Base-by-base conservation (phyloP, 2,888 invertebrate genomes). In the Cosmia pyralina region DNA sequence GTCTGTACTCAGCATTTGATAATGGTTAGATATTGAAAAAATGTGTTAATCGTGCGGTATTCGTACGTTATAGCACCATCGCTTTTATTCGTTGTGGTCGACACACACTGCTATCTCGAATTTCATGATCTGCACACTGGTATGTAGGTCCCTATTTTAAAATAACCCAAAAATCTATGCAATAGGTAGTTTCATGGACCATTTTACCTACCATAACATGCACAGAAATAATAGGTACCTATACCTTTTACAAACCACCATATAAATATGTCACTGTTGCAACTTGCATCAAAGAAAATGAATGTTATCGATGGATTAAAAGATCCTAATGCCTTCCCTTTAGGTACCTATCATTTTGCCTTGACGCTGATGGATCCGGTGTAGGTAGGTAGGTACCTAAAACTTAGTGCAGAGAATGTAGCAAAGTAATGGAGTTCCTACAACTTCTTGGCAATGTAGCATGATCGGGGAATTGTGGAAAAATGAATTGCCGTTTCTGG, bases 1-100 rank as follows among this genome's bases (percentile, higher is more conserved):
- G 77, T 76, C 70, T 77, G 53, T 69, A 76, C 41, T 76, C 22
- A 63, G 17, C 77, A 64, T 70, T 64, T 59, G 41, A 44, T 48
- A 63, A 58, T 58, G 11, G n/a, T 77, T 70, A 64, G 44, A 28
- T 50, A 44, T 38, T 28, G 38, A 15, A 67, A 66, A 15, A 34
- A 60, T 59, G 19, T 48, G 34, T 53, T 41, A 15, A 4, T 59
- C 22, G 17, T 76, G 44, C 15, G 59, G 53, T 64, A 50, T 64
- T 34, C 71, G 59, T 17, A 50, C 4, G 64, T 64, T 64, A 64
- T 28, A 53, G 59, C 62, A 58, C 34, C 68, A n/a, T 38, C n/a
- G 5, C 38, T 68, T 62, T 57, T 28, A 48, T 59, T 41, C 8
- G n/a, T 44, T 48, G 10, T 38, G 17, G 13, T 58, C 38, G 17